These are phyloP conservation scores for Zophobas morio DNA, from an alignment of 1,140 invertebrate species.

Conservation along the genomic window DNA sequence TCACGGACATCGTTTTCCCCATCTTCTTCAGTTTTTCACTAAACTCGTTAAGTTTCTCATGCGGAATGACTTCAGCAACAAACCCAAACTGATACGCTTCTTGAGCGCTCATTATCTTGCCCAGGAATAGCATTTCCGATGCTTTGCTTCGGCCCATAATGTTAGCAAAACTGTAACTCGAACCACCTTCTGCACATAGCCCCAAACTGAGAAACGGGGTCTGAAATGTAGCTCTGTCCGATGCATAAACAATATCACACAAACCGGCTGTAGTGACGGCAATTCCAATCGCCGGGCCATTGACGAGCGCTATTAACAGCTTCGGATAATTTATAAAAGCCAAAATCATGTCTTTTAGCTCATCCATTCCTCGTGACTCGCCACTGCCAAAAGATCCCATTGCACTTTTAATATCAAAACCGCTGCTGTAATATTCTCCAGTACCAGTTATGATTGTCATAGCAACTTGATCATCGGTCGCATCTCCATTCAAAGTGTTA, in stretches of 20 bases:
- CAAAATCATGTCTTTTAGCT: constrained; percentile 75
- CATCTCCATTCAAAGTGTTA: constrained; percentile 78
- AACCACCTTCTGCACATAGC: constrained; percentile 87
- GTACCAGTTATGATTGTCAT: constrained; percentile 82
- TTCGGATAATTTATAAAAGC: constrained; percentile 92
- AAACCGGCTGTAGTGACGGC: constrained; percentile 86
- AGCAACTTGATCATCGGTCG: constrained; percentile 74
- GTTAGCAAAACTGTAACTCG: constrained; percentile 86
- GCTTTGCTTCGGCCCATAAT: constrained; percentile 87
- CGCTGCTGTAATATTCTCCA: constrained; percentile 88
- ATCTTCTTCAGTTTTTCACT: constrained; percentile 58
- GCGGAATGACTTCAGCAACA: constrained; percentile 60
- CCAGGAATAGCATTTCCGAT: constrained; percentile 85
- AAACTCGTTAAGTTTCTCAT: constrained; percentile 56
- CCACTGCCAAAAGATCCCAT: constrained; percentile 42
- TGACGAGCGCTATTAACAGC: constrained; percentile 88
- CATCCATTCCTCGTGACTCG: constrained; percentile 7
- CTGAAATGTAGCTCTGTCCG: constrained; percentile 86
- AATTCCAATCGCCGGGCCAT: constrained; percentile 96
- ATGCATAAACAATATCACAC: constrained; percentile 92
- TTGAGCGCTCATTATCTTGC: constrained; percentile 82
- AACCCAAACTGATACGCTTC: constrained; percentile 62
- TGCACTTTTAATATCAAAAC: constrained; percentile 82
- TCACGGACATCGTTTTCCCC: constrained; percentile 56
- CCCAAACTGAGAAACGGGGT: constrained; percentile 89